A percentile compares a stretch with the other conserved stretches of the same genome.
These are phyloP conservation scores for Cryptoleucopteryx plumbea DNA, from an alignment of 2,113 vertebrate species.

Conservation along the genomic window DNA sequence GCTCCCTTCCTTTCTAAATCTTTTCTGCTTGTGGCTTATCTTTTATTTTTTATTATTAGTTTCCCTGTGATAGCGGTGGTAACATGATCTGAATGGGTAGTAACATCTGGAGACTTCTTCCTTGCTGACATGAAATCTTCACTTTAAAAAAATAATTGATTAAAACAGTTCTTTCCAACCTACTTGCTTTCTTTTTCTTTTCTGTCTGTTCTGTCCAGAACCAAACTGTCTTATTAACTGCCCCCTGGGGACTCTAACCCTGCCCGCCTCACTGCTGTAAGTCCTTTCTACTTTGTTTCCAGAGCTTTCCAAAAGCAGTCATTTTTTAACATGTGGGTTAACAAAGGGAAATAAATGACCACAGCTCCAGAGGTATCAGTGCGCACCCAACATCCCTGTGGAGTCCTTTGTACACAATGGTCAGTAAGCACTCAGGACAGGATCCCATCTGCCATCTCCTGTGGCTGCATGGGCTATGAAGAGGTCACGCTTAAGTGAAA, in stretches of 20 bases:
- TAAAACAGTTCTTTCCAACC: constrained; percentile 74
- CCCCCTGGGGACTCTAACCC: constrained; percentile 98
- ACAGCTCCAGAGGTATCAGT: neutral
- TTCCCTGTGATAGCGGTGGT: neutral
- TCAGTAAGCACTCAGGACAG: neutral
- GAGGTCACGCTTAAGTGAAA: neutral
- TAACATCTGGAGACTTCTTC: constrained; percentile 4
- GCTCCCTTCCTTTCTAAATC: neutral
- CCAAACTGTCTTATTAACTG: constrained; percentile 99
- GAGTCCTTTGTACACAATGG: neutral
- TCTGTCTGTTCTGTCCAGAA: constrained; percentile 92
- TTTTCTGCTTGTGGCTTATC: neutral
- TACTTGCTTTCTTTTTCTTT: constrained; percentile 79
- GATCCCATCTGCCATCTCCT: neutral
- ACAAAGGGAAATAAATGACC: neutral
- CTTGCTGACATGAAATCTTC: constrained; percentile 44
- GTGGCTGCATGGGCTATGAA: rapidly evolving
- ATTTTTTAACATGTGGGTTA: neutral
- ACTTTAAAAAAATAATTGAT: constrained; percentile 15
- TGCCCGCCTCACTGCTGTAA: constrained; percentile 95
- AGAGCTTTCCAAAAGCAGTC: neutral
- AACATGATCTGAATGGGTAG: constrained; percentile 29
- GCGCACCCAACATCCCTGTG: rapidly evolving
- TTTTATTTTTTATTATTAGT: neutral
- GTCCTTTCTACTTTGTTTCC: constrained; percentile 82